Evolutionary conservation across 2,888 invertebrate genomes (phyloP).

Genomic region (Celastrina argiolus): DNA sequence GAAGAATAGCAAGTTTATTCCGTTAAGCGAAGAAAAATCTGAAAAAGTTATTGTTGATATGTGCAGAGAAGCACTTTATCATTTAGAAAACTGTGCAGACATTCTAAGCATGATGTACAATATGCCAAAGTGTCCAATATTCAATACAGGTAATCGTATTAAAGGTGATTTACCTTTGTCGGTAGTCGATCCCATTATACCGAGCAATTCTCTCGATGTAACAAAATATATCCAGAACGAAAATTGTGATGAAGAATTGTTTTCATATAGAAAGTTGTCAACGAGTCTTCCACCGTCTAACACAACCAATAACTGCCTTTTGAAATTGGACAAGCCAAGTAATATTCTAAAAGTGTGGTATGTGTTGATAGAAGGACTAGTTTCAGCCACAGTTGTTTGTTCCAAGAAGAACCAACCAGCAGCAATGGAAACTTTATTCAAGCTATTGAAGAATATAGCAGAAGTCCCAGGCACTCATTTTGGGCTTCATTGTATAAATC

Average conservation of each 20-base stretch:
- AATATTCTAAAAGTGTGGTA: conserved; percentile 95
- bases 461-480: conserved; percentile 92
- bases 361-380: conserved; percentile 90
- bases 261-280: conserved; percentile 80
- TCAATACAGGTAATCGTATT: conserved; percentile 91
- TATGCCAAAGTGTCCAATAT: conserved; percentile 96
- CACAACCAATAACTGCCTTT: conserved; percentile 75
- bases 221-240: conserved; percentile 83
- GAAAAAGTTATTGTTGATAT: conserved; percentile 77
- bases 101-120: conserved; percentile 94
- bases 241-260: conserved; percentile 81
- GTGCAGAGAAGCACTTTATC: conserved; percentile 88
- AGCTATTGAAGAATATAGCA: conserved; percentile 86
- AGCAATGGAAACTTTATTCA: conserved; percentile 91
- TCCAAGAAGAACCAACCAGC: conserved; percentile 93
- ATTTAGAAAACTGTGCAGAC: conserved; percentile 90
- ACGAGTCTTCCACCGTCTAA: conserved; percentile 70
- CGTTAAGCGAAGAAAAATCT: conserved; percentile 66
- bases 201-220: conserved; percentile 82
- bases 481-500: conserved; percentile 94
- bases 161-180: conserved; percentile 87
- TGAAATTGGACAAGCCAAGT: conserved; percentile 86
- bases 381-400: conserved; percentile 88
- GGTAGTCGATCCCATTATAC: conserved; percentile 90
- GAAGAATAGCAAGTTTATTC: conserved; percentile 70